phyloP scores from a whole-genome alignment of 2,888 invertebrate species.

The Ellobium chinense region DNA sequence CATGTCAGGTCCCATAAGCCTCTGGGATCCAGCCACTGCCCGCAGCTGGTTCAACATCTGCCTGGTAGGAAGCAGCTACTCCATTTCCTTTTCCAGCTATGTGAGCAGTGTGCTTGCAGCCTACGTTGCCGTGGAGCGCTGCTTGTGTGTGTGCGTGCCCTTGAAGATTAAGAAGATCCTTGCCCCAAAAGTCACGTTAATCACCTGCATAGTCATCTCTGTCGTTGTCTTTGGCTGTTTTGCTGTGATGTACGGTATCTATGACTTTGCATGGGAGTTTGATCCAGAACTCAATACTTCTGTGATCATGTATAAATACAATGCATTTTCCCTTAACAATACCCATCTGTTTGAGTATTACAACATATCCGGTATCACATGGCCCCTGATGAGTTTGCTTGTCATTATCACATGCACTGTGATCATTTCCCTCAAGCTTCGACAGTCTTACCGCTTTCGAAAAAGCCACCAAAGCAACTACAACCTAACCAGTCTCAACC shows the following conservation, averaged over 20 bases:
- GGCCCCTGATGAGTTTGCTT: background rate
- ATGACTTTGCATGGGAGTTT: background rate
- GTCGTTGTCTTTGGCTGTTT: constrained; percentile 11
- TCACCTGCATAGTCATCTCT: background rate
- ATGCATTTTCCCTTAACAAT: background rate
- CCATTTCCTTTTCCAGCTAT: constrained; percentile 10
- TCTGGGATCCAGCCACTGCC: background rate
- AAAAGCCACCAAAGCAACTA: background rate
- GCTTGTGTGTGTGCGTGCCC: background rate
- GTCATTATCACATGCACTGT: background rate
- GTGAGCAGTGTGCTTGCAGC: constrained; percentile 1
- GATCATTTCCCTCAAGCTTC: background rate
- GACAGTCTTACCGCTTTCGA: background rate
- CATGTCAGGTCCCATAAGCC: constrained; percentile 1
- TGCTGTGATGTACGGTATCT: constrained; percentile 6
- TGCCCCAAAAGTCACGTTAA: background rate
- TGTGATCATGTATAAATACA: background rate
- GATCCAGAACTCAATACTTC: background rate
- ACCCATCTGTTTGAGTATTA: background rate
- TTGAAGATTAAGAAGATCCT: background rate
- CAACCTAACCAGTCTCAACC: too few species aligned
- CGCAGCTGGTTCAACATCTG: constrained; percentile 6
- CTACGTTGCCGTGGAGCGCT: constrained; percentile 9
- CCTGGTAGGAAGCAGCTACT: background rate
- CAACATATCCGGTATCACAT: background rate